Percentiles rank a stretch among this genome's conserved stretches.
These are phyloP conservation scores for Entelurus aequoreus DNA, from an alignment of 2,113 vertebrate species.

Conservation along the genomic window DNA sequence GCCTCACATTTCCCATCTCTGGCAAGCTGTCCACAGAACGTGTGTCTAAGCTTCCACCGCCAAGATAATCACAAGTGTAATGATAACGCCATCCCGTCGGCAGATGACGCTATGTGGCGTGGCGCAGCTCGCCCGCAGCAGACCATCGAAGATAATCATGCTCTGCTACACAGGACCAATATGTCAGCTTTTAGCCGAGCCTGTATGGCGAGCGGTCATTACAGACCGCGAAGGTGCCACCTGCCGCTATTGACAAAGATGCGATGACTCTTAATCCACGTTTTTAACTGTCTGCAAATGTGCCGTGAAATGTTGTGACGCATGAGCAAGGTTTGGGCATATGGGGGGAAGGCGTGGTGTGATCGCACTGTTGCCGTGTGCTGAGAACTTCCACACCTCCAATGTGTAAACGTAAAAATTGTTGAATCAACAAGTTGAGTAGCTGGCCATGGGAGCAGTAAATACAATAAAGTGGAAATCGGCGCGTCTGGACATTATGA, in stretches of 20 bases:
- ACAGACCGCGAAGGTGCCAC: slow-evolving; percentile 23
- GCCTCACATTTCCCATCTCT: slow-evolving; percentile 27
- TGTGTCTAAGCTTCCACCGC: background rate
- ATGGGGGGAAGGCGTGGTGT: background rate
- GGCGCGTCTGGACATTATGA: background rate
- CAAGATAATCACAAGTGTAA: slow-evolving; percentile 13
- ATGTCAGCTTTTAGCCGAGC: slow-evolving; percentile 19
- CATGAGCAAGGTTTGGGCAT: slow-evolving; percentile 15
- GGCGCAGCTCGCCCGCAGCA: slow-evolving; percentile 15
- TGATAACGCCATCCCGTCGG: background rate
- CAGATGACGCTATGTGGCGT: slow-evolving; percentile 25
- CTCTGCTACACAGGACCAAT: slow-evolving; percentile 11
- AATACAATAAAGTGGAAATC: slow-evolving; percentile 9
- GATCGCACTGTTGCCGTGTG: slow-evolving; percentile 1
- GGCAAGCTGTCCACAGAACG: slow-evolving; percentile 9
- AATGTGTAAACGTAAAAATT: slow-evolving; percentile 14
- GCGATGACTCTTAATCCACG: slow-evolving; percentile 22
- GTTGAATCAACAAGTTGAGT: slow-evolving; percentile 22
- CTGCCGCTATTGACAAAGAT: slow-evolving; percentile 27
- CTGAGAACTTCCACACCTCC: slow-evolving; percentile 13
- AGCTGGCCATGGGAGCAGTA: slow-evolving; percentile 15
- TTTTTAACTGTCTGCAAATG: slow-evolving; percentile 32
- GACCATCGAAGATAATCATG: slow-evolving; percentile 5
- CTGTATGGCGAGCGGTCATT: slow-evolving; percentile 16
- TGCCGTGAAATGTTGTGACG: slow-evolving; percentile 22